Evolutionary conservation across 2,113 vertebrate genomes (phyloP), one percentile per base, ranked within the genome.

Genomic region (Daubentonia madagascariensis): DNA sequence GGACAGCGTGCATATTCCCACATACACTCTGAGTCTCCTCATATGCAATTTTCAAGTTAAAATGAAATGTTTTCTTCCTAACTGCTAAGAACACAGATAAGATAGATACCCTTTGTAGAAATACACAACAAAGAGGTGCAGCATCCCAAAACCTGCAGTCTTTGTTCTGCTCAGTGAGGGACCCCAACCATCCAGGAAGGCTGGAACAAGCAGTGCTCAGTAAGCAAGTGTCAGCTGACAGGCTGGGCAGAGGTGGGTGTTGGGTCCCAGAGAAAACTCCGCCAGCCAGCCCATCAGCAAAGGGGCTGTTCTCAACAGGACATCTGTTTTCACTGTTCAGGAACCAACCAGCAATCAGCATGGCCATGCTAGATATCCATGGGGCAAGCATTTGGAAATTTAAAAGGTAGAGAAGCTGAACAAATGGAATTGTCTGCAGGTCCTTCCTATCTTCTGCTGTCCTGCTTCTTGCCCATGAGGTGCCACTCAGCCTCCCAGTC

Each of bases 361-460:
- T 0, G 3, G 48, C 13, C 37, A 11, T 5, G 9, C 59, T 20
- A 30, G 17, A 61, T 67, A 30, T 37, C 14, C n/a, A 17, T 12
- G 28, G 12, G 45, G 12, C 52, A 73, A 35, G 43, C 52, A 23
- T 0, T 3, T 7, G 32, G 35, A 61, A 61, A 14, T 10, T 5
- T 17, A 17, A 45, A 45, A 23, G 52, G 50, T 40, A 9, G 43
- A 48, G 32, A 48, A 79, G 35, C 22, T 9, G 17, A 65, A 61
- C 63, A 50, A 37, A 30, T 0, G 0, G 3, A 28, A 43, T 54
- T 1, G 8, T 30, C 1, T 5, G 8, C 2, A 4, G 59, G 50
- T n/a, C 65, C 59, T 18, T 43, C 40, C 32, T 14, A 23, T 35
- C 57, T 32, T 30, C 52, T 13, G 6, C 50, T 37, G 18, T 45